A percentile compares a stretch with the other conserved stretches of the same genome.
Conservation (phyloP, 2,888 invertebrate species). For the Trissolcus japonicus region DNA sequence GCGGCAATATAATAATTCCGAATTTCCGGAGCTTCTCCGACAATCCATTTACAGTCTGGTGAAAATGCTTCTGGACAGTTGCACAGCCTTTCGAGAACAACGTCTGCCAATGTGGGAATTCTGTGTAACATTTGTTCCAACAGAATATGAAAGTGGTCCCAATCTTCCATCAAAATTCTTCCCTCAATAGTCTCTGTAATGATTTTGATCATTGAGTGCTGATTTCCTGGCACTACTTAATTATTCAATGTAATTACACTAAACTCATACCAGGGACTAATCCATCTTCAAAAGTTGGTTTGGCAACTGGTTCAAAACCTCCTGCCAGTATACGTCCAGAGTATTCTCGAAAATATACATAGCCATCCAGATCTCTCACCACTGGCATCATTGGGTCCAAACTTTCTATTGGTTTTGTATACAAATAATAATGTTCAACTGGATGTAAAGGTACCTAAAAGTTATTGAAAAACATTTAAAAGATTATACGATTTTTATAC, state of each 20-base stretch:
- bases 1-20: constrained; percentile 84
- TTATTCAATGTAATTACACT: background rate
- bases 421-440: constrained; percentile 94
- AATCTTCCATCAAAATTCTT: constrained; percentile 88
- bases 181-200: constrained; percentile 79
- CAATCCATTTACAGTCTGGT: constrained; percentile 96
- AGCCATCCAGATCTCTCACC: constrained; percentile 90
- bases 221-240: background rate
- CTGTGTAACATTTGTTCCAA: constrained; percentile 90
- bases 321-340: constrained; percentile 91
- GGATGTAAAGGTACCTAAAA: constrained; percentile 87
- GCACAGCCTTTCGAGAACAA: constrained; percentile 86
- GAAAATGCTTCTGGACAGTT: constrained; percentile 97
- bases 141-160: constrained; percentile 96
- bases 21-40: constrained; percentile 96
- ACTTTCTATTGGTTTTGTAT: constrained; percentile 88
- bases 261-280: constrained; percentile 78
- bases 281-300: constrained; percentile 91
- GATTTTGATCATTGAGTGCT: background rate
- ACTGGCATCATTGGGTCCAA: constrained; percentile 91
- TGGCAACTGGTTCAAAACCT: constrained; percentile 93
- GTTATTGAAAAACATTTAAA: background rate
- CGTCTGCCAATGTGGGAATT: constrained; percentile 86
- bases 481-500: constrained; percentile 4
- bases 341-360: constrained; percentile 90